Conservation (phyloP, 1,140 invertebrate species). For the Drosophila pruinosa region DNA sequence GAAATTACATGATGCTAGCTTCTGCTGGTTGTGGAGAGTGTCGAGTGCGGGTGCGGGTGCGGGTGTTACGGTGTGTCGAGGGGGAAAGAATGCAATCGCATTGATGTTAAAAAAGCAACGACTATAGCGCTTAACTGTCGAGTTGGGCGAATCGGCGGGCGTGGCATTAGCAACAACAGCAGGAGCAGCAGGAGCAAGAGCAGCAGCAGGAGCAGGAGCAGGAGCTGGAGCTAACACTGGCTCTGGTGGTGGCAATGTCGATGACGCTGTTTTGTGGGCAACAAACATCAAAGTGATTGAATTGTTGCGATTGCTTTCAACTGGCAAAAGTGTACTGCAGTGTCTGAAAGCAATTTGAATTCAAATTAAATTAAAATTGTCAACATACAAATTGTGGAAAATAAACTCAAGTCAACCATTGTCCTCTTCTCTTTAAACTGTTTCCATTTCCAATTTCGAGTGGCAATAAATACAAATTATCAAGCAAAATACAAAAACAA, state of each 20-base stretch:
- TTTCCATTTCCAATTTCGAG: conserved; percentile 34
- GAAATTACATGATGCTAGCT: conserved; percentile 70
- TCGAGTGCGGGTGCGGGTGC: no score
- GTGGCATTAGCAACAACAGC: background rate
- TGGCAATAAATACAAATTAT: conserved; percentile 72
- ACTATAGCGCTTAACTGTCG: conserved; percentile 71
- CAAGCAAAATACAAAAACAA: conserved; percentile 27
- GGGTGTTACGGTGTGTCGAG: background rate
- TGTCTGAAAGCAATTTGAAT: conserved; percentile 43
- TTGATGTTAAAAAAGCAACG: conserved; percentile 69
- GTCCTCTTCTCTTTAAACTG: background rate
- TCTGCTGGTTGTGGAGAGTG: conserved; percentile 14
- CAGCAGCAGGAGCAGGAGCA: background rate
- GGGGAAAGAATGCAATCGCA: conserved; percentile 65
- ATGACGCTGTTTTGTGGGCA: conserved; percentile 61
- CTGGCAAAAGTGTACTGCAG: conserved; percentile 20
- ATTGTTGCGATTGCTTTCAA: conserved; percentile 79
- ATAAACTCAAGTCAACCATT: background rate
- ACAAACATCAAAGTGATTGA: conserved; percentile 78
- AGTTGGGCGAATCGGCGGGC: conserved; percentile 31
- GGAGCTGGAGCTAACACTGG: background rate
- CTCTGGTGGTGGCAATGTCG: background rate
- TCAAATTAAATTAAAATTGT: conserved; percentile 74
- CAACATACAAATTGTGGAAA: background rate
- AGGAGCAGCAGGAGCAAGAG: background rate